Conservation (phyloP, 1,140 invertebrate genomes). For the Papilio glaucus region DNA sequence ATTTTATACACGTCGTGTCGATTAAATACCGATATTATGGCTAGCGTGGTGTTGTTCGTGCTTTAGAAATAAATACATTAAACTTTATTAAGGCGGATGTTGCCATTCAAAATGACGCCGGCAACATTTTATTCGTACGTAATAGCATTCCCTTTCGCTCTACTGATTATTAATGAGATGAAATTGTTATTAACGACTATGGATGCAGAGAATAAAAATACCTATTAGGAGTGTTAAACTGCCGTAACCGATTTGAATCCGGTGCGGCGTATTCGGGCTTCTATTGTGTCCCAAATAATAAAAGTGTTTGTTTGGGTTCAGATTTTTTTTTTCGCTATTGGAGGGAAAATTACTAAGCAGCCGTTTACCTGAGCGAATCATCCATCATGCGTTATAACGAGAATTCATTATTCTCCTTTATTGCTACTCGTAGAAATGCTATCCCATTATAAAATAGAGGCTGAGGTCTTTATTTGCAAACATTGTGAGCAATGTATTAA, state of each 20-base stretch:
- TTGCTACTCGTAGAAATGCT: constrained; percentile 57
- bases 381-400: constrained; percentile 76
- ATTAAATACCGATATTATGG: constrained; percentile 56
- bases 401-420: constrained; percentile 67
- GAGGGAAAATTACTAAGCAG: constrained; percentile 58
- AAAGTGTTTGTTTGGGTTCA: constrained; percentile 76
- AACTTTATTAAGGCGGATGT: constrained; percentile 66
- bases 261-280: constrained; percentile 57
- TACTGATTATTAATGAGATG: constrained; percentile 77
- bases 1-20: constrained; percentile 39
- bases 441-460: constrained; percentile 50
- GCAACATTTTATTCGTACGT: constrained; percentile 51
- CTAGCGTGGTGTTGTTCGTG: constrained; percentile 48
- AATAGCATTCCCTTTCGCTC: constrained; percentile 67
- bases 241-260: constrained; percentile 77
- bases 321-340: constrained; percentile 53
- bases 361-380: constrained; percentile 71
- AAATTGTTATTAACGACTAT: constrained; percentile 77
- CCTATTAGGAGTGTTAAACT: constrained; percentile 79
- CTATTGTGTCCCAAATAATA: constrained; percentile 73
- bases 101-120: constrained; percentile 60
- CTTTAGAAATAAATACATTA: constrained; percentile 61
- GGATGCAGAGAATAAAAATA: constrained; percentile 71
- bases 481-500: constrained; percentile 57
- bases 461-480: constrained; percentile 77